Conservation (phyloP, 1,140 invertebrate genomes). For the Acromyrmex charruanus region DNA sequence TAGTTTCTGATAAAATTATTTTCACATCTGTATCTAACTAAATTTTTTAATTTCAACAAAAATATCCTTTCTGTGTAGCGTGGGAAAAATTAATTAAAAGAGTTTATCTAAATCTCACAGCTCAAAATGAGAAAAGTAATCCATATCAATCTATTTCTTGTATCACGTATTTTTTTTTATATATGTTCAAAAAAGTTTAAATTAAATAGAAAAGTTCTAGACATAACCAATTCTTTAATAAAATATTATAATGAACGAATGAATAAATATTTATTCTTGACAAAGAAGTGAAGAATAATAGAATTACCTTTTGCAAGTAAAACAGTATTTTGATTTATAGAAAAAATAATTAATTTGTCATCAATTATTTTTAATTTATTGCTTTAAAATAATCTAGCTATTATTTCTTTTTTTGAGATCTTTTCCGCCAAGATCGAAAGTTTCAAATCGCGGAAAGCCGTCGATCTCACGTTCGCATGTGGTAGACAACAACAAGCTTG, state of each 20-base stretch:
- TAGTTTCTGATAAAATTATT: too few species aligned
- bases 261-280: not conserved
- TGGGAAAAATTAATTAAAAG: not conserved
- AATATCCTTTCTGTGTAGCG: too few species aligned
- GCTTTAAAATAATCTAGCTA: not conserved
- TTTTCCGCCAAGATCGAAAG: not conserved
- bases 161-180: constrained; percentile 1
- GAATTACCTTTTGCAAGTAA: not conserved
- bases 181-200: not conserved
- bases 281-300: not conserved
- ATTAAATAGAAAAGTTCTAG: not conserved
- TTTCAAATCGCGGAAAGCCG: not conserved
- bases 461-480: not conserved
- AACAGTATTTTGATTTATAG: not conserved
- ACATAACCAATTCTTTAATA: not conserved
- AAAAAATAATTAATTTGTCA: not conserved
- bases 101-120: too few species aligned
- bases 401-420: not conserved
- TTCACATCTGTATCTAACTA: too few species aligned
- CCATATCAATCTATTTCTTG: not conserved
- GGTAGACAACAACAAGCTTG: not conserved
- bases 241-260: not conserved
- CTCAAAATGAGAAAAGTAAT: not conserved
- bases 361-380: not conserved
- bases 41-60: too few species aligned